A percentile compares a stretch with the other conserved stretches of the same genome.
Evolutionary conservation across 2,113 vertebrate species (phyloP).

Genomic region (Cheilinus undulatus): DNA sequence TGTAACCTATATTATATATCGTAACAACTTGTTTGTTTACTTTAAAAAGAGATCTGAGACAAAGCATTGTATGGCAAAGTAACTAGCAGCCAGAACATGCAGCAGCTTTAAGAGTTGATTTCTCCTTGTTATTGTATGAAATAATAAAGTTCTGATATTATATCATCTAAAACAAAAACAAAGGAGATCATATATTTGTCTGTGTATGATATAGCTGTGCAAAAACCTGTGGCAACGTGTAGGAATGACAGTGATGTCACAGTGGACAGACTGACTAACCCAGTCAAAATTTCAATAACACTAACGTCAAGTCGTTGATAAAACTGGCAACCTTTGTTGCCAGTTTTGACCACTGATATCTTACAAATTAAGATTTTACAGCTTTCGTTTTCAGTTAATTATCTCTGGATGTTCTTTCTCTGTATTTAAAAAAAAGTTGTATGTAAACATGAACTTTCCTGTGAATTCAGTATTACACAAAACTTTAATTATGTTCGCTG

Average conservation of each 20-base stretch:
- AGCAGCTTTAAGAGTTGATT: neutral
- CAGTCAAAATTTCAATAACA: conserved; percentile 38
- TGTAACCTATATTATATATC: neutral
- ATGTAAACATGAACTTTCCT: conserved; percentile 14
- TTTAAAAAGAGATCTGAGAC: neutral
- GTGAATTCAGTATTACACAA: neutral
- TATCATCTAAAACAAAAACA: no score
- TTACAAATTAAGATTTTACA: neutral
- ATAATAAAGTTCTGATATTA: no score
- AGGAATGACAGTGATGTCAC: neutral
- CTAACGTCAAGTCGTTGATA: neutral
- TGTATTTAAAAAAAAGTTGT: conserved; percentile 15
- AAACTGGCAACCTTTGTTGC: neutral
- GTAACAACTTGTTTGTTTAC: neutral
- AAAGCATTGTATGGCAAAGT: neutral
- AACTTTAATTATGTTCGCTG: conserved; percentile 32
- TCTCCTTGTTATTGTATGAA: no score
- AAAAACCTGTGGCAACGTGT: conserved; percentile 11
- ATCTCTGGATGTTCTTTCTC: neutral
- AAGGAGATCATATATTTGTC: no score
- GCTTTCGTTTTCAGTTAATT: neutral
- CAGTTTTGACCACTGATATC: neutral
- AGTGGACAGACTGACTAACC: conserved; percentile 33
- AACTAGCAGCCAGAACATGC: neutral
- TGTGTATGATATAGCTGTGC: neutral